A percentile compares a stretch with the other conserved stretches of the same genome.
Evolutionary conservation across 1,140 invertebrate species (phyloP).

Genomic region (Coenobita brevimanus): DNA sequence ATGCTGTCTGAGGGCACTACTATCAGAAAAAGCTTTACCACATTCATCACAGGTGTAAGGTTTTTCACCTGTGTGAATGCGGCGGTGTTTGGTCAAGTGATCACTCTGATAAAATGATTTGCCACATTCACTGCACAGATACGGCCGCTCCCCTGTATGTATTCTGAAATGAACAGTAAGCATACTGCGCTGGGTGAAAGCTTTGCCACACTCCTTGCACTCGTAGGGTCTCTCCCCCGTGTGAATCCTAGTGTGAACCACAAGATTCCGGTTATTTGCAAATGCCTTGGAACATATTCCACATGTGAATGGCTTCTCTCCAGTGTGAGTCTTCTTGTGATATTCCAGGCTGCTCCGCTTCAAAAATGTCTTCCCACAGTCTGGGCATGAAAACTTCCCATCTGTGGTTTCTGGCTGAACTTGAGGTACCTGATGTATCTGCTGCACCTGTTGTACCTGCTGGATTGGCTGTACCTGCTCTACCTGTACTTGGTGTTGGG

Average conservation of each 20-base stretch:
- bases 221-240: constrained; percentile 74
- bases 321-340: constrained; percentile 77
- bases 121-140: constrained; percentile 78
- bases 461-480: constrained; percentile 12
- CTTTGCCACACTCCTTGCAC: constrained; percentile 74
- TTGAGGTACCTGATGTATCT: constrained; percentile 45
- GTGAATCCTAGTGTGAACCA: constrained; percentile 80
- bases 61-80: constrained; percentile 59
- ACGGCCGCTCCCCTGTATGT: constrained; percentile 90
- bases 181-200: constrained; percentile 79
- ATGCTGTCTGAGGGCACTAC: constrained; percentile 76
- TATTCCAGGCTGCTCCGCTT: constrained; percentile 62
- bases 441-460: constrained; percentile 43
- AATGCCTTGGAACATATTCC: constrained; percentile 74
- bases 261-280: constrained; percentile 71
- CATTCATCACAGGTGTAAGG: constrained; percentile 76
- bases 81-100: constrained; percentile 71
- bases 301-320: constrained; percentile 71
- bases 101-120: constrained; percentile 61
- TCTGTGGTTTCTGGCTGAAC: constrained; percentile 42
- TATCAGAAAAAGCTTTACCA: constrained; percentile 79
- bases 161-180: constrained; percentile 86
- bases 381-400: constrained; percentile 49
- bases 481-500: constrained; percentile 25
- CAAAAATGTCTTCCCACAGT: constrained; percentile 72